phyloP scores from a whole-genome alignment of 2,797 vertebrate genomes.

The Tenualosa thibaudeaui region DNA sequence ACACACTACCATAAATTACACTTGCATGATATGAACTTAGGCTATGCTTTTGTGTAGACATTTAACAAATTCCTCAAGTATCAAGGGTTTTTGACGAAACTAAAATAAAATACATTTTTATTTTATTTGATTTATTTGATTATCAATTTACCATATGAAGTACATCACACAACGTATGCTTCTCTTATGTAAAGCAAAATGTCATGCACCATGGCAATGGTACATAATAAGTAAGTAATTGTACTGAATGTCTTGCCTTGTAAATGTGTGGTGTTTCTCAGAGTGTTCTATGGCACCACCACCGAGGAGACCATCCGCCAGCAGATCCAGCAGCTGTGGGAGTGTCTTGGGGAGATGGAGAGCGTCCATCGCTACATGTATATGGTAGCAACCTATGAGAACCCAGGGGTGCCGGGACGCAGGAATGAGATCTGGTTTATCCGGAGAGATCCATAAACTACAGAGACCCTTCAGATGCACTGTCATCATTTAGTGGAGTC shows the following conservation, averaged over 20 bases:
- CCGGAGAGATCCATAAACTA: conserved; percentile 46
- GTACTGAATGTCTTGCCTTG: conserved; percentile 16
- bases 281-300: conserved; percentile 74
- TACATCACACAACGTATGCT: no score
- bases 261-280: conserved; percentile 34
- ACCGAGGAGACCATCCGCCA: conserved; percentile 78
- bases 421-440: conserved; percentile 88
- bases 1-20: no score
- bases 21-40: no score
- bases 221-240: not conserved
- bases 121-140: no score
- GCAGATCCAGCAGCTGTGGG: conserved; percentile 77
- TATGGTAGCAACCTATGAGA: conserved; percentile 80
- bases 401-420: conserved; percentile 72
- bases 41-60: no score
- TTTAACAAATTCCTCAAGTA: no score
- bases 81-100: no score
- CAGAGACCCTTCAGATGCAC: not conserved
- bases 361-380: conserved; percentile 63
- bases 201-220: no score
- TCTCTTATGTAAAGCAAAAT: no score
- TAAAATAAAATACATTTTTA: no score
- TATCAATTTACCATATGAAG: no score
- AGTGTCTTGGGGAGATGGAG: conserved; percentile 68
- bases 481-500: not conserved